Evolutionary conservation across 2,797 vertebrate species (phyloP), one percentile per base, ranked within the genome.

Genomic region (Sebastes steindachneri): DNA sequence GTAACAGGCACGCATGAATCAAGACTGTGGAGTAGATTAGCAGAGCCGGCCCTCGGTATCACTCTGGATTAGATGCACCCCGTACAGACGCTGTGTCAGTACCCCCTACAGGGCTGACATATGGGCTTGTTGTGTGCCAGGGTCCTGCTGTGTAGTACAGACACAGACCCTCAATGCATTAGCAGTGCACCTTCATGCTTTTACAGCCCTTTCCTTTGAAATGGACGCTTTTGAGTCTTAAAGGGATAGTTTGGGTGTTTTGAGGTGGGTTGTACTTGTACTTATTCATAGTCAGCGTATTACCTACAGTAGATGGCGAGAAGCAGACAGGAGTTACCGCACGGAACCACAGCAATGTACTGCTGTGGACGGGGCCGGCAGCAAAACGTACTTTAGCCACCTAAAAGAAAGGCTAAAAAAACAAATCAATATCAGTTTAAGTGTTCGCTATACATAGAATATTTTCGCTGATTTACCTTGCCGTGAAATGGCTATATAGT

Each of bases 1-100:
- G 97, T 98, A 96, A 90, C 69, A 9, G 37, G 23, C 68, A 25
- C 7, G 0, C 60, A 14, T 11, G 66, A 67, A 77, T 80, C 74
- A 60, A 35, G 75, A 73, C 65, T 14, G 75, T 58, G 54, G 51
- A 65, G 64, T 4, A 21, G 62, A 70, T 82, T 17, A 82, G 54
- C 70, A 9, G 17, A 25, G 31, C 53, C 10, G 54, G 29, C 51
- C 65, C 35, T 73, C 68, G 55, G 53, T 66, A 69, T 58, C 80
- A n/a, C 55, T 65, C n/a, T 67, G 60, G 68, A 79, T 66, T 53
- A 54, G 81, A 80, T 53, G 14, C 58, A 70, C 65, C 78, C 45
- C 37, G 9, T 29, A 51, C 68, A 77, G 54, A 67, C 80, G 62
- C 58, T 21, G 23, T 80, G 64, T 83, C 72, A 10, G 53, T 10